Conservation (phyloP, 53 echinoderm and acorn worm species). For the Echinarachnius parma region DNA sequence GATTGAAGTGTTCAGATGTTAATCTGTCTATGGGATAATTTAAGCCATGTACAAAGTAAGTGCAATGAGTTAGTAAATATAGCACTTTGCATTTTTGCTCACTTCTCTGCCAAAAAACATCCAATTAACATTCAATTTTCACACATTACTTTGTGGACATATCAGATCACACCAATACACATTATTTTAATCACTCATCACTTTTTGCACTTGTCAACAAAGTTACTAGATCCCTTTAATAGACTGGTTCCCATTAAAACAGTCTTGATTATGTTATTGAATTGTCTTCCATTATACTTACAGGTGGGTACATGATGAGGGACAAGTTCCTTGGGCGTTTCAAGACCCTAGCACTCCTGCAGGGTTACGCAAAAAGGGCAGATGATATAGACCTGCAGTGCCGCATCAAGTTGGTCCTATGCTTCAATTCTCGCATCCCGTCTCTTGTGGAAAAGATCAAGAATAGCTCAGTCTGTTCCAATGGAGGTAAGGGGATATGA, state of each 20-base stretch:
- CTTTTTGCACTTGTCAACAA: not conserved
- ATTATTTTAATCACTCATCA: not conserved
- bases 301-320: constrained; percentile 24
- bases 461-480: constrained; percentile 32
- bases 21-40: too few species aligned
- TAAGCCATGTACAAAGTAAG: too few species aligned
- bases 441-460: constrained; percentile 56
- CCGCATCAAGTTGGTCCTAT: constrained; percentile 56
- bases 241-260: not conserved
- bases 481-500: constrained; percentile 50
- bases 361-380: constrained; percentile 55
- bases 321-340: constrained; percentile 47
- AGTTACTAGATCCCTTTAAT: not conserved
- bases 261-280: not conserved
- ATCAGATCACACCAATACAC: not conserved
- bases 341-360: constrained; percentile 24
- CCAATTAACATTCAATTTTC: too few species aligned
- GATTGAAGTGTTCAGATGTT: too few species aligned
- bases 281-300: not conserved
- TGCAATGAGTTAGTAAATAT: too few species aligned
- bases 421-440: constrained; percentile 62
- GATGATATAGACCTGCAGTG: constrained; percentile 63
- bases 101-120: too few species aligned
- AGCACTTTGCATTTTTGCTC: too few species aligned
- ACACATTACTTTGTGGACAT: too few species aligned